Evolutionary conservation across 2,888 invertebrate species (phyloP), one percentile per base, ranked within the genome.

Genomic region (Lathronympha strigana): DNA sequence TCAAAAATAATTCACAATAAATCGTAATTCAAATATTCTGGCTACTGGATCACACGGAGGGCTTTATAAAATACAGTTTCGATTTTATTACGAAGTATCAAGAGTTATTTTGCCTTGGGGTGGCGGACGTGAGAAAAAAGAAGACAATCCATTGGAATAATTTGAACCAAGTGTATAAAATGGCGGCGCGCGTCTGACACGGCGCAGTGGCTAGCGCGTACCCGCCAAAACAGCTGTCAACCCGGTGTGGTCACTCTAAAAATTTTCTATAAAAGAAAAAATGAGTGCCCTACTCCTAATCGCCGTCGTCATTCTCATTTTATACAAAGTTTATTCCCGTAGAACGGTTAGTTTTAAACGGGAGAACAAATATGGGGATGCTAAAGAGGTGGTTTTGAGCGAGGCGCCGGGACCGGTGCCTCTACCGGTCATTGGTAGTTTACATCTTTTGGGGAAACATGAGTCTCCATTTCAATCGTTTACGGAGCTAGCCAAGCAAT

Each of bases 391-490:
- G 15, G 71, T 78, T n/a, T 71, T 88, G 11, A 81, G 80, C 66
- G 81, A 88, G 69, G 93, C 95, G 11, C 95, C 95, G 45, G 96
- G 96, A 0, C 96, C 96, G 0, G 78, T 82, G 17, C 93, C 95
- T 13, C 73, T 91, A 68, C 96, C 96, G 0, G 71, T 96, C 0
- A 87, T 96, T 66, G 96, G 96, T 17, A 95, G 94, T 79, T 86
- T 96, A 69, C 95, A 95, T 79, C 91, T 95, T 19, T 80, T 96
- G 57, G 92, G 92, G 11, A 94, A 93, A 38, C 87, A 93, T 67
- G 94, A 94, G 57, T 93, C 93, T 3, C 96, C 96, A 0, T 96
- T 96, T 73, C 94, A 95, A 71, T 94, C 94, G 2, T 96, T 97
- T 71, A 94, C 95, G 0, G 93, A 92, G n/a, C 79, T 96, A 45